Evolutionary conservation across 2,113 vertebrate genomes (phyloP).

Genomic region (Tylochromis polylepis): DNA sequence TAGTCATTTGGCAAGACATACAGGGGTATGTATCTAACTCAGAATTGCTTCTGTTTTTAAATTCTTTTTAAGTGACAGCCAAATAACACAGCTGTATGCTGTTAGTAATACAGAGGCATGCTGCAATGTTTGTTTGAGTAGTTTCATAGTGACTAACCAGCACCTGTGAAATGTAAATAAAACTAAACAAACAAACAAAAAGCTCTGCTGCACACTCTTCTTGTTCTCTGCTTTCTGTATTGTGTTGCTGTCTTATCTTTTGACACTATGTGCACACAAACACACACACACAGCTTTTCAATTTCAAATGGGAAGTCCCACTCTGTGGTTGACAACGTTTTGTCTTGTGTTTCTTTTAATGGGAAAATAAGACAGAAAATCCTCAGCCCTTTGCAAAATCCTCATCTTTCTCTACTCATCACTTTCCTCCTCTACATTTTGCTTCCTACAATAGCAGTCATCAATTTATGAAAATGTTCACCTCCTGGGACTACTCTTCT

Average conservation of each 20-base stretch:
- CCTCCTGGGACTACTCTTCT: constrained; percentile 14
- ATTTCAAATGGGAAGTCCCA: constrained; percentile 13
- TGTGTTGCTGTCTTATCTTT: background rate
- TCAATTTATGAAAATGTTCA: constrained; percentile 35
- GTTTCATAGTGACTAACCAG: background rate
- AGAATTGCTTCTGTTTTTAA: background rate
- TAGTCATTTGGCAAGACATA: background rate
- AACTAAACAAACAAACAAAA: background rate
- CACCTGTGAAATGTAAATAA: background rate
- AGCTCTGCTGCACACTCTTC: background rate
- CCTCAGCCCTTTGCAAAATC: background rate
- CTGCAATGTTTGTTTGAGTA: background rate
- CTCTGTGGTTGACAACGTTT: constrained; percentile 2
- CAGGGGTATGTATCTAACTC: background rate
- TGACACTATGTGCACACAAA: background rate
- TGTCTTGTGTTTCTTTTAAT: constrained; percentile 6
- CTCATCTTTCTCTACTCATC: background rate
- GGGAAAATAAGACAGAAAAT: background rate
- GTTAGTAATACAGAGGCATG: background rate
- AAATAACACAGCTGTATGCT: background rate
- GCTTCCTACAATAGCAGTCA: constrained; percentile 2
- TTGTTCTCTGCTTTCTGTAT: background rate
- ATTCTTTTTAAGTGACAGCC: background rate
- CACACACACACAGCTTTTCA: background rate
- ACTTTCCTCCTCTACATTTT: constrained; percentile 17